These are phyloP conservation scores for Chrysolina americana DNA, from an alignment of 2,888 invertebrate genomes.

Conservation along the genomic window DNA sequence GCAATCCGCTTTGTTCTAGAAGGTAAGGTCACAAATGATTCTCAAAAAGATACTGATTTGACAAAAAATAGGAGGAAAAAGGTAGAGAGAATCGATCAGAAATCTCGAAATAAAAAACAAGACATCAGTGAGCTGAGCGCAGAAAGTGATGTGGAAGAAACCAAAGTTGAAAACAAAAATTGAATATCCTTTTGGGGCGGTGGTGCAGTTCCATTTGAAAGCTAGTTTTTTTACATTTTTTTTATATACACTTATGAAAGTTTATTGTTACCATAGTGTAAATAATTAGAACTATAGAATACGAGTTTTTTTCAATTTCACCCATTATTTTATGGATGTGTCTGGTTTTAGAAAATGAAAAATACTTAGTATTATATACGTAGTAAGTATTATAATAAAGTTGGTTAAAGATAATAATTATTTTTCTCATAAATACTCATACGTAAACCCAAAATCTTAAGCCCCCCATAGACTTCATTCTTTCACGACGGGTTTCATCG, in stretches of 20 bases:
- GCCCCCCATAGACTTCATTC: no score
- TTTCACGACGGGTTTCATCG: no score
- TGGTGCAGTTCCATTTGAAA: slow-evolving; percentile 16
- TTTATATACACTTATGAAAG: slow-evolving; percentile 13
- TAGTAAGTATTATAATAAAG: no score
- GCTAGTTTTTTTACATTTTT: slow-evolving; percentile 23
- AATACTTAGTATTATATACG: no score
- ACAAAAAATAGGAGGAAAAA: slow-evolving; percentile 53
- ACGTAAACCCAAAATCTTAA: no score
- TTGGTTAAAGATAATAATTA: no score
- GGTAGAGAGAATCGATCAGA: slow-evolving; percentile 43
- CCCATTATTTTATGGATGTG: no score
- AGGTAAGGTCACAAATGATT: slow-evolving; percentile 65
- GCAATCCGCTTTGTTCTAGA: slow-evolving; percentile 75
- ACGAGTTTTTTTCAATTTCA: neutral
- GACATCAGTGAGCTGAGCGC: slow-evolving; percentile 26
- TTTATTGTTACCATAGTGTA: slow-evolving; percentile 12
- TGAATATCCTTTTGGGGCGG: slow-evolving; percentile 47
- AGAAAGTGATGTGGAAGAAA: slow-evolving; percentile 59
- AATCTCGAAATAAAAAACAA: slow-evolving; percentile 30
- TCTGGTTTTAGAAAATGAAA: no score
- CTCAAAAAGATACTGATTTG: slow-evolving; percentile 47
- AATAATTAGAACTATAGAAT: neutral
- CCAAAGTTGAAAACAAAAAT: slow-evolving; percentile 67
- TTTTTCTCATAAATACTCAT: no score